These are phyloP conservation scores for Musca vetustissima DNA, from an alignment of 1,140 invertebrate genomes.

Conservation along the genomic window DNA sequence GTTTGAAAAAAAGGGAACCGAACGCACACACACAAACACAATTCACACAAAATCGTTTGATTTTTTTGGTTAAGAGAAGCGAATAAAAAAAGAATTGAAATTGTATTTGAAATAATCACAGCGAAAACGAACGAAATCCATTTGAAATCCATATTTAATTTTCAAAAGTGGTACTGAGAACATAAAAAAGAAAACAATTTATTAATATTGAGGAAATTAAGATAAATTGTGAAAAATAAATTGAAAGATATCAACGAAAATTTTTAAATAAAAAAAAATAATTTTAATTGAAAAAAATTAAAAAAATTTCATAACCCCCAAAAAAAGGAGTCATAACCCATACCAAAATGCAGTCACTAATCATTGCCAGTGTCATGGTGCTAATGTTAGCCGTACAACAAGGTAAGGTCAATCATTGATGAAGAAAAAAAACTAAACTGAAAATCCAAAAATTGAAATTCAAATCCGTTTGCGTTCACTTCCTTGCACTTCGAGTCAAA, in stretches of 20 bases:
- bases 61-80: neutral
- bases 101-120: too few species aligned
- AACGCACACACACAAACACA: conserved; percentile 5
- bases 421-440: neutral
- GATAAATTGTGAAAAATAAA: neutral
- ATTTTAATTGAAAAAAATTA: too few species aligned
- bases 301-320: too few species aligned
- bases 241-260: neutral
- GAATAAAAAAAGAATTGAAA: neutral
- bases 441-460: too few species aligned
- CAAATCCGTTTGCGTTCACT: too few species aligned
- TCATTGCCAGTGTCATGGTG: conserved; percentile 27
- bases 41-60: neutral
- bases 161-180: too few species aligned
- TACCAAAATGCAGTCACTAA: conserved; percentile 29
- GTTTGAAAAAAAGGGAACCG: neutral
- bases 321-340: too few species aligned
- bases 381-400: conserved; percentile 32
- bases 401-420: conserved; percentile 28
- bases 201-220: neutral
- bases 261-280: conserved; percentile 1
- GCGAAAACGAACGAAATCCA: conserved; percentile 1
- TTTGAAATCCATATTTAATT: too few species aligned
- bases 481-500: too few species aligned
- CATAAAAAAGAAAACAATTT: too few species aligned